Conservation (phyloP, 2,113 vertebrate genomes). For the Dromas ardeola region DNA sequence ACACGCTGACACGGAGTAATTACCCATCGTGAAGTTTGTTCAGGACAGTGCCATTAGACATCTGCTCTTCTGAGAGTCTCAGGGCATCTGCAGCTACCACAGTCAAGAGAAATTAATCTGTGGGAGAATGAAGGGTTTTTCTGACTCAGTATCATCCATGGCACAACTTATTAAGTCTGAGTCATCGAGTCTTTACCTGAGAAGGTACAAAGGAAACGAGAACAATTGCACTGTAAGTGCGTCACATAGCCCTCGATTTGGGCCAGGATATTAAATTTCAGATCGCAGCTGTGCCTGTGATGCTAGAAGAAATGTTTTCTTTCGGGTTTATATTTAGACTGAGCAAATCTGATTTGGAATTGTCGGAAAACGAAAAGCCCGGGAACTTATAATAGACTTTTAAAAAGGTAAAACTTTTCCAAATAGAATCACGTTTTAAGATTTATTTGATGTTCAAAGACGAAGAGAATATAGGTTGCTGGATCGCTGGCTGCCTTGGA, state of each 20-base stretch:
- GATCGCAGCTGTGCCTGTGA: not conserved
- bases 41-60: not conserved
- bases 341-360: not conserved
- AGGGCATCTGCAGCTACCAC: not conserved
- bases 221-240: not conserved
- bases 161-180: constrained; percentile 21
- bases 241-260: not conserved
- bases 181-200: not conserved
- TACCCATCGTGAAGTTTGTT: not conserved
- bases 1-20: not conserved
- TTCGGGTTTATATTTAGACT: not conserved
- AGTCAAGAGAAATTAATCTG: not conserved
- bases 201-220: constrained; percentile 1
- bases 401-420: not conserved
- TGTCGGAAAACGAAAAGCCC: not conserved
- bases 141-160: not conserved
- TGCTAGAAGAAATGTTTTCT: not conserved
- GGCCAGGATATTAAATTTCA: constrained; percentile 35
- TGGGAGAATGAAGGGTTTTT: not conserved
- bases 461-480: not conserved
- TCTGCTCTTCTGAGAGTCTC: not conserved
- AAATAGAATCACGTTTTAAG: not conserved
- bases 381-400: not conserved
- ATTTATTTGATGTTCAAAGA: not conserved
- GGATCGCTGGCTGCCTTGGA: not conserved